Base-by-base conservation (phyloP, 2,113 vertebrate species). In the Xiphorhynchus elegans region DNA sequence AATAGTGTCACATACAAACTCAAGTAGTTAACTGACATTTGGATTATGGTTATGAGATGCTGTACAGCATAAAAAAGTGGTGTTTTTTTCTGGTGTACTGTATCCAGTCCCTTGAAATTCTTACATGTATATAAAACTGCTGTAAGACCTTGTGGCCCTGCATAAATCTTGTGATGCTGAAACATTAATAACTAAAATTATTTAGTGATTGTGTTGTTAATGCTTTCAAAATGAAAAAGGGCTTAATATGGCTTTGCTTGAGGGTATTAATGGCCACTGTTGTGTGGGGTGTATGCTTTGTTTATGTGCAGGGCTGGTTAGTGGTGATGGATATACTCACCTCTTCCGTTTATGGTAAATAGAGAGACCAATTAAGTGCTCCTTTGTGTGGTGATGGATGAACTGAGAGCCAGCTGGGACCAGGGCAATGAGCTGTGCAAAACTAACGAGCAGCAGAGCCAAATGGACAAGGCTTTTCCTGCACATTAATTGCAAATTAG, bases 321-420 rank as follows among this genome's bases (percentile, higher is more conserved):
- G 87, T n/a, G 52, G 42, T 93, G 95, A 95, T 91, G 87, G 89
- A 95, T 92, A 47, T 56, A 91, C 56, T 95, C 87, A 87, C 93
- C 84, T 84, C 91, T 56, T 64, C 67, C 69, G 49, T 84, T 92
- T 91, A 79, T 4, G 20, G 69, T 84, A 90, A 95, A 92, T 68
- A 70, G 91, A 93, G 74, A 70, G 83, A 84, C 35, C 94, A 96
- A 89, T 97, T 95, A 96, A 90, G 73, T 49, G 80, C 80, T 89
- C 55, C 76, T 97, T 95, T 78, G 91, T n/a, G 50, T n/a, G 56
- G 37, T 89, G 93, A 92, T 62, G 64, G 85, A 94, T 95, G 89
- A 68, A 94, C 55, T 33, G 68, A 31, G 64, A 90, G 86, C 42
- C 67, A 56, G 60, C 28, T 72, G 69, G 74, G 67, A 85, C 81